Conservation (phyloP, 2,113 vertebrate genomes). For the Chascanopsetta lugubris region DNA sequence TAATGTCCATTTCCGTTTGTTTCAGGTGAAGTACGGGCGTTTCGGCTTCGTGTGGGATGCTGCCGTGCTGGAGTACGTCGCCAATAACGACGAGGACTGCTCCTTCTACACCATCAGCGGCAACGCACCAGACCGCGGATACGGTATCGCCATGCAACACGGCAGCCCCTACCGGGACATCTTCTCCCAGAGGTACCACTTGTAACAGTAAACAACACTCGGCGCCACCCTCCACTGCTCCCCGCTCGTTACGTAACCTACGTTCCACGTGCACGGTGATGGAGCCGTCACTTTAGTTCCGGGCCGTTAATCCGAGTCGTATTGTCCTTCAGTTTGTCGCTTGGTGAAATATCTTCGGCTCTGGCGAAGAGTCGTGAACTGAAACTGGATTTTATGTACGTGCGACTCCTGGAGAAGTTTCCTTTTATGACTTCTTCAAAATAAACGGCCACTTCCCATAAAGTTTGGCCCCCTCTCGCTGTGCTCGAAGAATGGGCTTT, state of each 20-base stretch:
- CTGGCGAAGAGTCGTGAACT: neutral
- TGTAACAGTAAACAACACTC: conserved; percentile 28
- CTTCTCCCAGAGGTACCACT: conserved; percentile 94
- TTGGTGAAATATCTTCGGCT: conserved; percentile 1
- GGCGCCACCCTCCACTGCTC: conserved; percentile 4
- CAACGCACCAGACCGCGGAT: conserved; percentile 91
- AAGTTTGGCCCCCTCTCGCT: conserved; percentile 27
- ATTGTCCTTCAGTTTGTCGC: conserved; percentile 8
- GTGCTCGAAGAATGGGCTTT: conserved; percentile 19
- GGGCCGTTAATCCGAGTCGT: neutral
- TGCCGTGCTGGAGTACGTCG: conserved; percentile 94
- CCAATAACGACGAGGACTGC: conserved; percentile 96
- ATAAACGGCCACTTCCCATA: conserved; percentile 25
- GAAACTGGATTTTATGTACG: conserved; percentile 11
- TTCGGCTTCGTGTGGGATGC: conserved; percentile 98
- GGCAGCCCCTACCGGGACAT: conserved; percentile 97
- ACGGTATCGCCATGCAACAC: conserved; percentile 96
- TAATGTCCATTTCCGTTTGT: conserved; percentile 1
- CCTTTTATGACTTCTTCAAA: conserved; percentile 29
- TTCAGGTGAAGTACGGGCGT: conserved; percentile 93
- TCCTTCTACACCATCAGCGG: conserved; percentile 93
- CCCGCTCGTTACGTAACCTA: conserved; percentile 22
- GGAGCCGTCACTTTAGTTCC: neutral
- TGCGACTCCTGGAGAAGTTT: conserved; percentile 26
- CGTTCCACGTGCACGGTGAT: conserved; percentile 6